phyloP scores from a whole-genome alignment of 2,888 invertebrate species.

The Malthinus seriepunctatus region DNA sequence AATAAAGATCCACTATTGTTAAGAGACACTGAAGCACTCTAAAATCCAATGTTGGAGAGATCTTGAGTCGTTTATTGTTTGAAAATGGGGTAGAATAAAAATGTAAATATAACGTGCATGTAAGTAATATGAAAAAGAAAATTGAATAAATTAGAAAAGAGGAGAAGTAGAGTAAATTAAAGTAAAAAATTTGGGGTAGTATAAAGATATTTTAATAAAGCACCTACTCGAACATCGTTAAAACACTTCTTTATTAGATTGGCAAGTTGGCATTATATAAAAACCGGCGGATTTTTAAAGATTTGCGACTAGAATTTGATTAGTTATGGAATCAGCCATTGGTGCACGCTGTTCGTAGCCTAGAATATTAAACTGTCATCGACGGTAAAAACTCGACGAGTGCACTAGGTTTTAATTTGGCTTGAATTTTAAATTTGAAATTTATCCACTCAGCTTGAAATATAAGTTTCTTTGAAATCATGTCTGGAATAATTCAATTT shows the following conservation, averaged over 20 bases:
- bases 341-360: conserved; percentile 37
- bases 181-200: background rate
- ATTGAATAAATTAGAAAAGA: too few species aligned
- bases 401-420: conserved; percentile 45
- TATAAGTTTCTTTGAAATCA: conserved; percentile 27
- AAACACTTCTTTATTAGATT: conserved; percentile 50
- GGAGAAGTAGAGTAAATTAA: too few species aligned
- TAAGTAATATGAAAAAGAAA: too few species aligned
- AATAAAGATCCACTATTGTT: too few species aligned
- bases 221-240: conserved; percentile 45
- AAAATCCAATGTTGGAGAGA: too few species aligned
- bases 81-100: too few species aligned
- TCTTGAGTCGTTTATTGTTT: too few species aligned
- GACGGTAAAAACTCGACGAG: conserved; percentile 34
- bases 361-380: conserved; percentile 47
- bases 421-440: conserved; percentile 36
- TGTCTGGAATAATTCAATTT: conserved; percentile 31
- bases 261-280: conserved; percentile 48
- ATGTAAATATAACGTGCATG: too few species aligned
- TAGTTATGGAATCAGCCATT: conserved; percentile 46
- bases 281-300: conserved; percentile 36
- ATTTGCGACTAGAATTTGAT: conserved; percentile 47
- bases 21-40: too few species aligned
- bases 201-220: conserved; percentile 43
- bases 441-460: conserved; percentile 35